Percentiles rank a stretch among this genome's conserved stretches.
Evolutionary conservation across 2,113 vertebrate species (phyloP).

Genomic region (Burhinus oedicnemus): DNA sequence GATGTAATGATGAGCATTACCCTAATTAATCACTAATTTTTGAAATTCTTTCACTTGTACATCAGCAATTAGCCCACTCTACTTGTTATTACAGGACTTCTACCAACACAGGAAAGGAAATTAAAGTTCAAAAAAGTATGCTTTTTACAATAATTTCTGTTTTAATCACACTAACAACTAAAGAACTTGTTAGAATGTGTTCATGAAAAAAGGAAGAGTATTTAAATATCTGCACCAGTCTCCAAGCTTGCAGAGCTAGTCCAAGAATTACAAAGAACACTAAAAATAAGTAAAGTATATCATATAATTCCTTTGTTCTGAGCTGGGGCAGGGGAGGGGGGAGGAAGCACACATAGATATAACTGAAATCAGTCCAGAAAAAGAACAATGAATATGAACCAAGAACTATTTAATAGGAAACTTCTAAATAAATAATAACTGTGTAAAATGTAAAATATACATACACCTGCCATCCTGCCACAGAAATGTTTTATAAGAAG

Average conservation of each 20-base stretch:
- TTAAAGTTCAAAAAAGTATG: neutral
- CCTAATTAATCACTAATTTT: neutral
- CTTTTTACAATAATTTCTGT: neutral
- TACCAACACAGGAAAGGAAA: neutral
- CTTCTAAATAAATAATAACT: neutral
- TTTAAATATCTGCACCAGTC: neutral
- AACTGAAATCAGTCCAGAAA: neutral
- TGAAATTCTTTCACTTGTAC: neutral
- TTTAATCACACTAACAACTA: neutral
- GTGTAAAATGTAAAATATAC: neutral
- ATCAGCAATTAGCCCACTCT: neutral
- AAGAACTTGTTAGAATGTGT: neutral
- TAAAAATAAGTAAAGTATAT: neutral
- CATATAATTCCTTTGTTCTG: neutral
- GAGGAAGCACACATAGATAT: neutral
- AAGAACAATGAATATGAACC: neutral
- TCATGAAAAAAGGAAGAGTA: neutral
- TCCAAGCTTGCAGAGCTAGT: neutral
- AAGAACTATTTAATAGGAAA: neutral
- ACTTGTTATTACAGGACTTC: neutral
- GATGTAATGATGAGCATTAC: neutral
- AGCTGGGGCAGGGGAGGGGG: neutral
- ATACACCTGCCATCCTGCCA: neutral
- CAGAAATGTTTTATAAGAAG: neutral
- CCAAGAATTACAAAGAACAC: neutral